Conservation (phyloP, 1,140 invertebrate species). For the Pectinophora gossypiella region DNA sequence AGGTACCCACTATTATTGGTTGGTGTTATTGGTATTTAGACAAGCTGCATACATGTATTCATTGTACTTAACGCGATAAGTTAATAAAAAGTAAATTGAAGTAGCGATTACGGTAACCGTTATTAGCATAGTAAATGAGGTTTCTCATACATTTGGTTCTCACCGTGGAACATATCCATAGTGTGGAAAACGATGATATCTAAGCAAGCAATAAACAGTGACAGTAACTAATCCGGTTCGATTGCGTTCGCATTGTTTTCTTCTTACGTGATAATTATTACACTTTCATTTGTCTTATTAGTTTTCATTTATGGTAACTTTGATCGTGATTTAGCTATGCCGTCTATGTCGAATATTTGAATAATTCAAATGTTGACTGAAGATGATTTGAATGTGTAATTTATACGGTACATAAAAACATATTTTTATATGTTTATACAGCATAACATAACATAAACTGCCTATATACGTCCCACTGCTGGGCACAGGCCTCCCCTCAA, state of each 20-base stretch:
- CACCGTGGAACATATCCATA: constrained; percentile 21
- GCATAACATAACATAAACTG: no score
- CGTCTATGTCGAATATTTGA: no score
- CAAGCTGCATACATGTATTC: constrained; percentile 35
- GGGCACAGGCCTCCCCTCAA: no score
- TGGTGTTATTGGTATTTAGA: no score
- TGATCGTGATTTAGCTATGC: no score
- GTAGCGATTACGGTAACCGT: constrained; percentile 40
- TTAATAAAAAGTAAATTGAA: constrained; percentile 61
- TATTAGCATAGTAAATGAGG: constrained; percentile 47
- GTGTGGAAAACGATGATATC: background rate
- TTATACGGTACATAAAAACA: no score
- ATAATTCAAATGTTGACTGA: no score
- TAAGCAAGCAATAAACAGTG: background rate
- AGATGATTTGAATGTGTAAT: no score
- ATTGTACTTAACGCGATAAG: constrained; percentile 22
- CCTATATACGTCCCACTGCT: no score
- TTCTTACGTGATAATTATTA: background rate
- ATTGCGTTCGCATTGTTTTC: background rate
- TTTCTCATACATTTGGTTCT: constrained; percentile 45
- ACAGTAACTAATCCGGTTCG: background rate
- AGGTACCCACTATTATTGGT: no score
- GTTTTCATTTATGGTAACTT: no score
- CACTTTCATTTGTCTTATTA: background rate
- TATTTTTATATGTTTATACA: no score